These are phyloP conservation scores for Scyliorhinus canicula DNA, from an alignment of 2,797 vertebrate species.

Conservation along the genomic window DNA sequence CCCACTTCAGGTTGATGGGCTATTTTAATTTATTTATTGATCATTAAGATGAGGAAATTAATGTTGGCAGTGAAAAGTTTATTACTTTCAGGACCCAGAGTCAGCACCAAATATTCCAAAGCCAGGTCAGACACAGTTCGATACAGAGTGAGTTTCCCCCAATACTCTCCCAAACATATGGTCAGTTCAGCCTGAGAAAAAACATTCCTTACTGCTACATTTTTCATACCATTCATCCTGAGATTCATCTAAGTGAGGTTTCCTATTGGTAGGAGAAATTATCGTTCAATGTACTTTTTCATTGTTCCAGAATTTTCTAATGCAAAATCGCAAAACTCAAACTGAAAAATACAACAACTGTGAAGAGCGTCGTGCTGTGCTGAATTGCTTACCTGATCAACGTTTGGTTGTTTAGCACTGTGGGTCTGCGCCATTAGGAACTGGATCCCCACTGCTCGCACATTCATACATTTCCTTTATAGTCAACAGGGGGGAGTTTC, in stretches of 20 bases:
- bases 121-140: background rate
- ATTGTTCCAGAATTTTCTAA: background rate
- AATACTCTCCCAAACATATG: background rate
- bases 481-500: background rate
- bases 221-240: background rate
- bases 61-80: background rate
- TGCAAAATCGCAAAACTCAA: background rate
- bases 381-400: background rate
- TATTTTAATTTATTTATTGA: background rate
- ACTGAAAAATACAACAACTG: background rate
- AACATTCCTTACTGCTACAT: background rate
- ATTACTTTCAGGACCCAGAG: background rate
- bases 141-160: background rate
- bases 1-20: background rate
- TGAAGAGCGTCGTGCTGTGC: background rate
- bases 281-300: background rate
- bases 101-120: background rate
- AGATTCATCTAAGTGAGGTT: background rate
- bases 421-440: background rate
- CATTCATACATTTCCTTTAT: background rate
- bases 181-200: background rate
- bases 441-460: background rate
- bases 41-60: background rate
- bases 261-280: background rate
- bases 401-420: background rate